Percentiles rank a stretch among this genome's conserved stretches.
Conservation (phyloP, 2,113 vertebrate species). For the Baryphthengus martii region DNA sequence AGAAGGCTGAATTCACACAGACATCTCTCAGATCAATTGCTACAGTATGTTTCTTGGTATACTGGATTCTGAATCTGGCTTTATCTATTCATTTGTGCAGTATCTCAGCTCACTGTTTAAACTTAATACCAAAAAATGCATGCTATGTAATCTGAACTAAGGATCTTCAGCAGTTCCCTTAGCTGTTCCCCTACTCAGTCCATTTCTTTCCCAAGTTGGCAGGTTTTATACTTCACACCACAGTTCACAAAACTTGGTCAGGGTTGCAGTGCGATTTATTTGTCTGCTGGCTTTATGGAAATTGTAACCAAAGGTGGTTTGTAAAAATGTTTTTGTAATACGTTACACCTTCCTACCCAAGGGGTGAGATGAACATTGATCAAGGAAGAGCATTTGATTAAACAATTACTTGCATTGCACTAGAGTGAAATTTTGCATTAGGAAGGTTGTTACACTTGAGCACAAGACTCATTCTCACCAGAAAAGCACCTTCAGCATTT, state of each 20-base stretch:
- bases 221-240: not conserved
- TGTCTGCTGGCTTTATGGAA: not conserved
- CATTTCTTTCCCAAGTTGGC: not conserved
- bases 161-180: not conserved
- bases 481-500: constrained; percentile 33
- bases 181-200: not conserved
- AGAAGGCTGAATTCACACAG: not conserved
- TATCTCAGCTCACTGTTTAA: not conserved
- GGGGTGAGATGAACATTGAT: not conserved
- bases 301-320: not conserved
- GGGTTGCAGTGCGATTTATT: not conserved
- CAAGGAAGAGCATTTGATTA: not conserved
- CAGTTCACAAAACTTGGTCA: not conserved
- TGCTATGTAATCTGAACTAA: not conserved
- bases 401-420: not conserved
- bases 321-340: not conserved
- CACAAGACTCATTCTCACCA: not conserved
- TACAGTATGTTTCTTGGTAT: not conserved
- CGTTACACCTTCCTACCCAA: not conserved
- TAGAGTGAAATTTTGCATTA: not conserved
- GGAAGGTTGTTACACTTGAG: not conserved
- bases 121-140: not conserved
- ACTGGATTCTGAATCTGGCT: not conserved
- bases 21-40: not conserved
- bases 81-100: not conserved